Percentiles rank a stretch among this genome's conserved stretches.
Conservation (phyloP, 2,888 invertebrate genomes). For the Caenorhabditis wallacei region DNA sequence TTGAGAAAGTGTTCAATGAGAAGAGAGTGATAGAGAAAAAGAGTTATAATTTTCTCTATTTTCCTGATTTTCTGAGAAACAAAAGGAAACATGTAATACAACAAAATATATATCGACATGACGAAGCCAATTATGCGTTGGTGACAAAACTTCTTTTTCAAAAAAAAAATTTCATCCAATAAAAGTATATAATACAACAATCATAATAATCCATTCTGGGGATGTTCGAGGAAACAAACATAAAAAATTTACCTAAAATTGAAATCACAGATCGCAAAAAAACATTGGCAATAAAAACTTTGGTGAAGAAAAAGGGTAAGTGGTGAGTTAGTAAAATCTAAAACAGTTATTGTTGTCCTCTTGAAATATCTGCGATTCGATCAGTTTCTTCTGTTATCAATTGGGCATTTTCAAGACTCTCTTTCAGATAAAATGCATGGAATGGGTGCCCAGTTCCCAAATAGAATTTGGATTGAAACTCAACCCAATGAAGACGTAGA, state of each 20-base stretch:
- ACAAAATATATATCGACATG: background rate
- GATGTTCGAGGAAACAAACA: background rate
- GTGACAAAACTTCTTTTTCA: background rate
- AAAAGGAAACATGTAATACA: background rate
- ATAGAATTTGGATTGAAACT: slow-evolving; percentile 99
- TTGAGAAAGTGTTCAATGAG: slow-evolving; percentile 12
- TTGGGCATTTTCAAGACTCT: slow-evolving; percentile 61
- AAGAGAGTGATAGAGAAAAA: slow-evolving; percentile 11
- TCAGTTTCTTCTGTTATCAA: slow-evolving; percentile 57
- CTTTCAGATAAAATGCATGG: slow-evolving; percentile 89
- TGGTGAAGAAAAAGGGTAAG: background rate
- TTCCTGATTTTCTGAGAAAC: slow-evolving; percentile 16
- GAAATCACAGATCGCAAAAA: slow-evolving; percentile 34
- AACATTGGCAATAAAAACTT: slow-evolving; percentile 20
- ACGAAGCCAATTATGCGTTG: background rate
- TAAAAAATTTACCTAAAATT: slow-evolving; percentile 16
- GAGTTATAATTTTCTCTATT: slow-evolving; percentile 19
- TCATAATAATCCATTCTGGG: background rate
- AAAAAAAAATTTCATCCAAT: slow-evolving; percentile 31
- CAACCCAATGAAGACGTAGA: slow-evolving; percentile 87
- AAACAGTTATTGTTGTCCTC: slow-evolving; percentile 19
- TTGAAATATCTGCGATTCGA: slow-evolving; percentile 54
- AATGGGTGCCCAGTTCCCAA: slow-evolving; percentile 93
- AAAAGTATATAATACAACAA: slow-evolving; percentile 19
- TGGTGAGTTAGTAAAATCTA: background rate